Evolutionary conservation across 2,888 invertebrate species (phyloP).

Genomic region (Sussaba pulchella): DNA sequence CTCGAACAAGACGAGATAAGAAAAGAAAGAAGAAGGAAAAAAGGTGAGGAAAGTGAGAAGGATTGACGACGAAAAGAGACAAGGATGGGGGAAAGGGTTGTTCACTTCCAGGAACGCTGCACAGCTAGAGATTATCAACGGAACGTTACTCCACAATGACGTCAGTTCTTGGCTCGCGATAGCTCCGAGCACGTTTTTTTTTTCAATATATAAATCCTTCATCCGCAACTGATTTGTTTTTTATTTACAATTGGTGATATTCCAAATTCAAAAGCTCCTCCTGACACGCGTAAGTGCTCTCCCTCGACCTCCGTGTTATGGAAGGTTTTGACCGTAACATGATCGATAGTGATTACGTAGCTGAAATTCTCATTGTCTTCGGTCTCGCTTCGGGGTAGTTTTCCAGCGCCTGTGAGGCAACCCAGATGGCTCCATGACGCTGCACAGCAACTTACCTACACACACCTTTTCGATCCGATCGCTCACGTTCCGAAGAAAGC

Average conservation of each 20-base stretch:
- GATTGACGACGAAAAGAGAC: slow-evolving; percentile 26
- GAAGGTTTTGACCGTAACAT: neutral
- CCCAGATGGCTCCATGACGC: slow-evolving; percentile 54
- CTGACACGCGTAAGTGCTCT: neutral
- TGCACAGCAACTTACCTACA: slow-evolving; percentile 33
- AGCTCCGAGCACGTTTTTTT: neutral
- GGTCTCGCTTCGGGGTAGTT: neutral
- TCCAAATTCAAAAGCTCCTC: slow-evolving; percentile 14
- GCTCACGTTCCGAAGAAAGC: slow-evolving; percentile 1
- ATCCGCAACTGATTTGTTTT: too few species aligned
- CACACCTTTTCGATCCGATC: slow-evolving; percentile 10
- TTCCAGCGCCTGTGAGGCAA: slow-evolving; percentile 41
- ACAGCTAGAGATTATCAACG: slow-evolving; percentile 9
- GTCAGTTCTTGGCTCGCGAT: neutral
- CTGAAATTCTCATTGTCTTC: slow-evolving; percentile 55
- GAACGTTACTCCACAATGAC: slow-evolving; percentile 9
- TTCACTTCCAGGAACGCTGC: too few species aligned
- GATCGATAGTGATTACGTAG: slow-evolving; percentile 58
- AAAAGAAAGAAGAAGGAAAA: slow-evolving; percentile 10
- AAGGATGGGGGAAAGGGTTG: neutral
- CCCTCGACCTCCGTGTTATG: neutral
- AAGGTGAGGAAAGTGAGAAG: neutral
- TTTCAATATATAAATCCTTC: too few species aligned
- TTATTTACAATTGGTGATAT: slow-evolving; percentile 16
- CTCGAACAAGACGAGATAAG: neutral